Percentiles rank a stretch among this genome's conserved stretches.
These are phyloP conservation scores for Pachliopta kotzebuea DNA, from an alignment of 2,888 invertebrate genomes.

Conservation along the genomic window DNA sequence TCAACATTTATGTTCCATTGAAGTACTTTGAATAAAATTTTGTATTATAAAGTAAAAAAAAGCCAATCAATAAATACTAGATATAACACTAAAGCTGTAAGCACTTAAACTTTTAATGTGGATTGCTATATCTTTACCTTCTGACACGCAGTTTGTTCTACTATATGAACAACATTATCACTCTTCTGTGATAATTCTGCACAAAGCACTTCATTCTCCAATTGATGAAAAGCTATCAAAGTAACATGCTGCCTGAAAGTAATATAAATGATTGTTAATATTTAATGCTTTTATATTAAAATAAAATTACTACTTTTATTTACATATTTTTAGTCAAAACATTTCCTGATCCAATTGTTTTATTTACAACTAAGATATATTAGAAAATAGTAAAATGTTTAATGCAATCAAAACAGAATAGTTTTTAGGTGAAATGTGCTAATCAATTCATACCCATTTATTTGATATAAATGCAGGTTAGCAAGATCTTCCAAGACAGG, in stretches of 20 bases:
- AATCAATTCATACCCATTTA: conserved; percentile 79
- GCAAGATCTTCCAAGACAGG: conserved; percentile 93
- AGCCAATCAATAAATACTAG: no score
- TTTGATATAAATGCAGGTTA: conserved; percentile 90
- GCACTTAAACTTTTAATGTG: no score
- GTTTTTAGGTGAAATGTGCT: no score
- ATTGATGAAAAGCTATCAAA: conserved; percentile 89
- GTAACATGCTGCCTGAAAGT: conserved; percentile 84
- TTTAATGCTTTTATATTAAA: neutral
- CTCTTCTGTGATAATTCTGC: conserved; percentile 87
- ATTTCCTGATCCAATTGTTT: no score
- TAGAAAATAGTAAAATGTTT: no score
- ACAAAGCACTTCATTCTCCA: conserved; percentile 93
- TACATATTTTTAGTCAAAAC: neutral
- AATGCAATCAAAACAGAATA: no score
- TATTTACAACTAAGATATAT: no score
- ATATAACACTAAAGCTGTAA: no score
- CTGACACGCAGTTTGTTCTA: conserved; percentile 88
- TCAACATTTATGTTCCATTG: no score
- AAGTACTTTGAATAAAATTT: no score
- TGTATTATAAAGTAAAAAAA: no score
- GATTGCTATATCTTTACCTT: conserved; percentile 47
- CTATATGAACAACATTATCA: conserved; percentile 85
- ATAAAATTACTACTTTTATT: conserved; percentile 15
- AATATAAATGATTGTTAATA: conserved; percentile 2